Evolutionary conservation across 1,140 invertebrate species (phyloP), one percentile per base, ranked within the genome.

Genomic region (Oppia nitens): DNA sequence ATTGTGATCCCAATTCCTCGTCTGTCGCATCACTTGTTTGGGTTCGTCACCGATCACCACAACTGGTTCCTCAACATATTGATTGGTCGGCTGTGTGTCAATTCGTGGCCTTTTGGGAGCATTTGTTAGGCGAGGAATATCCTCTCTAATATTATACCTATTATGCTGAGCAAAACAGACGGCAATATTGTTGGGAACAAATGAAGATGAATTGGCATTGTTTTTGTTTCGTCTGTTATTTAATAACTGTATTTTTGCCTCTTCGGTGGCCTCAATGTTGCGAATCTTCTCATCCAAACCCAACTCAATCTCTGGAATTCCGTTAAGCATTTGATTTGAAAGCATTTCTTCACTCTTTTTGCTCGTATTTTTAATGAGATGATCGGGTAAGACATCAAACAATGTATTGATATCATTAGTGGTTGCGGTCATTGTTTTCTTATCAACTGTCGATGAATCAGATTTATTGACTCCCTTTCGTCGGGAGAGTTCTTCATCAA

Each of bases 241-340:
- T 3, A 62, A 23, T 23, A 97, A 73, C 74, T 83, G 88, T 66
- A 92, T 81, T 73, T 97, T 97, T 0, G 93, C 91, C 68, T 94
- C 91, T 74, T 98, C 94, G 3, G 93, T 98, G 4, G 89, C 88
- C 78, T 97, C 92, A 66, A 98, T 98, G 70, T 97, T 98, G 67
- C 82, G 81, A 61, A 98, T 97, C 77, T 96, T 95, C 0, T 90
- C 91, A 81, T 98, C 91, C 65, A 99, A 95, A 40, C 96, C 96
- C 47, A 99, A 77, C 76, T 99, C 95, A 1, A 99, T 87, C 78
- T 99, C 96, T n/a, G 96, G 96, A 63, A 99, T 99, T 56, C 96
- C 96, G 69, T 89, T 95, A 2, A 99, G 75, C 95, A 99, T 98
- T 78, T 98, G 95, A 78, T 97, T 97, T 4, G 93, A 98, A 63